Evolutionary conservation across 1,140 invertebrate species (phyloP).

Genomic region (Cataglyphis hispanica): DNA sequence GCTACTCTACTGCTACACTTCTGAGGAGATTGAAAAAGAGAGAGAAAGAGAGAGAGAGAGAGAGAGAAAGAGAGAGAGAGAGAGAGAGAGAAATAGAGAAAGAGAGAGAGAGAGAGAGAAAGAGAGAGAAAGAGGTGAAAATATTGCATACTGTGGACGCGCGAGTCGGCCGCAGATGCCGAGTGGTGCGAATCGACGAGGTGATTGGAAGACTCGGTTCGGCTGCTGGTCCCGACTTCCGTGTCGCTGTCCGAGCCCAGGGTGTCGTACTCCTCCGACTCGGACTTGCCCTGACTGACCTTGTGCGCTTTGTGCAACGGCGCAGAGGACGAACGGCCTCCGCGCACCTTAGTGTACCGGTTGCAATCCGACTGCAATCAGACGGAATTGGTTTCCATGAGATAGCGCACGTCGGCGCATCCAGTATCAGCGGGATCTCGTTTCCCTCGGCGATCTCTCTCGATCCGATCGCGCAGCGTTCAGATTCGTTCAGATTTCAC

Average conservation of each 20-base stretch:
- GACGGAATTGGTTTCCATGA: slow-evolving; percentile 83
- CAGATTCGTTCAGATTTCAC: neutral
- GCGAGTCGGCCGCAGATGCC: slow-evolving; percentile 85
- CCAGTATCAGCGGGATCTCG: slow-evolving; percentile 48
- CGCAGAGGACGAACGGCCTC: slow-evolving; percentile 86
- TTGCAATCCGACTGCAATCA: slow-evolving; percentile 87
- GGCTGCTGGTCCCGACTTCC: slow-evolving; percentile 87
- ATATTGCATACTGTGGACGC: slow-evolving; percentile 85
- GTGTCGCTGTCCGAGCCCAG: slow-evolving; percentile 89
- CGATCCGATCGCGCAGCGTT: slow-evolving; percentile 20
- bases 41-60: slow-evolving; percentile 15
- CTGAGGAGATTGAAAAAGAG: slow-evolving; percentile 30
- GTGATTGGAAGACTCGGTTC: slow-evolving; percentile 88
- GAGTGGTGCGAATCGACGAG: slow-evolving; percentile 87
- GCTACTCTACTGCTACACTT: slow-evolving; percentile 30
- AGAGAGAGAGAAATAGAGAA: slow-evolving; percentile 22
- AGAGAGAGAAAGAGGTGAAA: slow-evolving; percentile 65
- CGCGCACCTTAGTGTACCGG: slow-evolving; percentile 87
- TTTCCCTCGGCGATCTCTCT: slow-evolving; percentile 10
- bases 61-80: slow-evolving; percentile 28
- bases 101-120: slow-evolving; percentile 56
- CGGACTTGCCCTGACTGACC: slow-evolving; percentile 87
- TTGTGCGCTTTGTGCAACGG: slow-evolving; percentile 86
- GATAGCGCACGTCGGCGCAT: slow-evolving; percentile 71
- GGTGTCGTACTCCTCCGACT: slow-evolving; percentile 89